phyloP scores from a whole-genome alignment of 1,140 invertebrate species.

The Plodia interpunctella region DNA sequence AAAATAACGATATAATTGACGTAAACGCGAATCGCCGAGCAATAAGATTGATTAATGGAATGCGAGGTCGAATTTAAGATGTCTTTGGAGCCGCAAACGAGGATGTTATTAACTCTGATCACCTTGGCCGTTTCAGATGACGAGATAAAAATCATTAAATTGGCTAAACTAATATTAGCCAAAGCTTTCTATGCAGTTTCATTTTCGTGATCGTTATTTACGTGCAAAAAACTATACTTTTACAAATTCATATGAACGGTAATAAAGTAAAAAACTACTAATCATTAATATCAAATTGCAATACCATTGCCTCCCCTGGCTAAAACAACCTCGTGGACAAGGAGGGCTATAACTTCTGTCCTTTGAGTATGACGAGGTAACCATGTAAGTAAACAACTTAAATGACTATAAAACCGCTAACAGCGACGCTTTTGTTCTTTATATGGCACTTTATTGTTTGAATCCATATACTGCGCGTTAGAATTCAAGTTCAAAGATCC shows the following conservation, averaged over 20 bases:
- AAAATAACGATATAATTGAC: background rate
- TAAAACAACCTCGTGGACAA: too few relatives aligned
- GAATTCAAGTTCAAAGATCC: constrained; percentile 3
- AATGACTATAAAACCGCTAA: background rate
- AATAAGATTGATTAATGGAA: constrained; percentile 1
- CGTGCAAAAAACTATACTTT: too few relatives aligned
- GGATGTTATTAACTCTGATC: background rate
- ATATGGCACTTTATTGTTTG: background rate
- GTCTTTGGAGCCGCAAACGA: background rate
- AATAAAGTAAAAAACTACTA: too few relatives aligned
- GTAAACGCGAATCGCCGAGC: background rate
- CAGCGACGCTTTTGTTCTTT: background rate
- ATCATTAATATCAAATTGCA: too few relatives aligned
- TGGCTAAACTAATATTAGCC: too few relatives aligned
- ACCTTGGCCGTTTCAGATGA: background rate
- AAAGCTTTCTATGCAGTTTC: too few relatives aligned
- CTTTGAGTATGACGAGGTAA: background rate
- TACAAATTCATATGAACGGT: too few relatives aligned
- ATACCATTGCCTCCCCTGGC: too few relatives aligned
- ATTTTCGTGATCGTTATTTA: too few relatives aligned
- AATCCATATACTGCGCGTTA: background rate
- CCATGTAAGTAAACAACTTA: background rate
- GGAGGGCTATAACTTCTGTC: background rate
- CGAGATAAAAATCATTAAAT: too few relatives aligned
- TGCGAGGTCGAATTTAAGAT: background rate